A percentile compares a stretch with the other conserved stretches of the same genome.
These are phyloP conservation scores for Leptinotarsa peninsularis DNA, from an alignment of 2,888 invertebrate genomes.

Conservation along the genomic window DNA sequence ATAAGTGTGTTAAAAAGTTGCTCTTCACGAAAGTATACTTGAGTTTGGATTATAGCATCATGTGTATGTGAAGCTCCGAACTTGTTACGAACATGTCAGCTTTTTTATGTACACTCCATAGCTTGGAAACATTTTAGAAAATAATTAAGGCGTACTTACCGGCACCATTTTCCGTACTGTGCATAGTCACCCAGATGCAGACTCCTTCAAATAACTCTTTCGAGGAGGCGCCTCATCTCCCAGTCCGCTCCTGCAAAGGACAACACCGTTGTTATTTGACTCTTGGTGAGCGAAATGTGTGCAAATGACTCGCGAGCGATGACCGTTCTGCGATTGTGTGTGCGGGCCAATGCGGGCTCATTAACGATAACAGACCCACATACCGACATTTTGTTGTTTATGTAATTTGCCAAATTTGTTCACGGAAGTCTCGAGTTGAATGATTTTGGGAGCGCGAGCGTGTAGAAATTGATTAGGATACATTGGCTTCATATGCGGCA, in stretches of 20 bases:
- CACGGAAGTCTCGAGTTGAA: neutral
- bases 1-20: too few relatives aligned
- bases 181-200: slow-evolving; percentile 62
- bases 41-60: too few relatives aligned
- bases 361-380: slow-evolving; percentile 19
- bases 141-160: slow-evolving; percentile 57
- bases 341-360: slow-evolving; percentile 24
- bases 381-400: slow-evolving; percentile 19
- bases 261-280: neutral
- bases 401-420: slow-evolving; percentile 20
- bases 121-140: neutral
- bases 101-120: neutral
- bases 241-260: slow-evolving; percentile 30
- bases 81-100: too few relatives aligned
- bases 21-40: neutral
- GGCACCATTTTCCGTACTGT: slow-evolving; percentile 67
- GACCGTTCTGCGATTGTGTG: slow-evolving; percentile 4
- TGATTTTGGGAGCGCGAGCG: neutral
- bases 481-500: too few relatives aligned
- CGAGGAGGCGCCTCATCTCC: slow-evolving; percentile 59
- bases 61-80: too few relatives aligned
- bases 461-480: neutral
- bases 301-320: slow-evolving; percentile 18
- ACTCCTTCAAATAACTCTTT: slow-evolving; percentile 44
- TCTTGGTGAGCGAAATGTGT: slow-evolving; percentile 16